phyloP scores from a whole-genome alignment of 2,888 invertebrate species.

The Ceratothoa steindachneri region DNA sequence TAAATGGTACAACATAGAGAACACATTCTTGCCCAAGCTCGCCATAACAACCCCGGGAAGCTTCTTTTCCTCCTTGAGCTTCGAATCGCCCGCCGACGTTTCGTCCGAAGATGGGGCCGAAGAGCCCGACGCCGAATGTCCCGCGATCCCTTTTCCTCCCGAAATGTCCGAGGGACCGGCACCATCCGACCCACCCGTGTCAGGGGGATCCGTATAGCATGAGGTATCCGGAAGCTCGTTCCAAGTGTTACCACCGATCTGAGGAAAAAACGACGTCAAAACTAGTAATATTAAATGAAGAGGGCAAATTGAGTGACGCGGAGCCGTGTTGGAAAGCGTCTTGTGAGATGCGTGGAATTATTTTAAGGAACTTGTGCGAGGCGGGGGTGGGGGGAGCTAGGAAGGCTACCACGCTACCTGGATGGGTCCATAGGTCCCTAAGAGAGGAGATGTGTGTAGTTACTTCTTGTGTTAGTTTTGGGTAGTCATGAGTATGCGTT shows the following conservation, averaged over 20 bases:
- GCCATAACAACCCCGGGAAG: conserved; percentile 57
- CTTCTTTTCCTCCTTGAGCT: conserved; percentile 51
- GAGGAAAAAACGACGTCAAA: too few relatives aligned
- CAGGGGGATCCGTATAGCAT: conserved; percentile 27
- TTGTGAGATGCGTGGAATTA: too few relatives aligned
- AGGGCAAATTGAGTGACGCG: too few relatives aligned
- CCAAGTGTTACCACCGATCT: conserved; percentile 33
- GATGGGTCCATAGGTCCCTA: too few relatives aligned
- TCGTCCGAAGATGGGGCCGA: neutral
- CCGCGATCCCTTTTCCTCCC: conserved; percentile 2
- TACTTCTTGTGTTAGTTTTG: too few relatives aligned
- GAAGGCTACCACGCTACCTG: too few relatives aligned
- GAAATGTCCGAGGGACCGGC: conserved; percentile 15
- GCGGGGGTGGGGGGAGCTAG: too few relatives aligned
- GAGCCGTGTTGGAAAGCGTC: too few relatives aligned
- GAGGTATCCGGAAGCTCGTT: conserved; percentile 47
- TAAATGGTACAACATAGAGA: conserved; percentile 56
- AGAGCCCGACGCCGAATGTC: neutral
- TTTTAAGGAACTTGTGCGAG: too few relatives aligned
- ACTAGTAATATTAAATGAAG: too few relatives aligned
- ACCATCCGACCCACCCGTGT: conserved; percentile 15
- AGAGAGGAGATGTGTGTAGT: too few relatives aligned
- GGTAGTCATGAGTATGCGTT: too few relatives aligned
- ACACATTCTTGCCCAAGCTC: conserved; percentile 54
- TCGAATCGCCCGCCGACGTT: conserved; percentile 1